Evolutionary conservation across 2,797 vertebrate species (phyloP), one percentile per base, ranked within the genome.

Genomic region (Artibeus jamaicensis): DNA sequence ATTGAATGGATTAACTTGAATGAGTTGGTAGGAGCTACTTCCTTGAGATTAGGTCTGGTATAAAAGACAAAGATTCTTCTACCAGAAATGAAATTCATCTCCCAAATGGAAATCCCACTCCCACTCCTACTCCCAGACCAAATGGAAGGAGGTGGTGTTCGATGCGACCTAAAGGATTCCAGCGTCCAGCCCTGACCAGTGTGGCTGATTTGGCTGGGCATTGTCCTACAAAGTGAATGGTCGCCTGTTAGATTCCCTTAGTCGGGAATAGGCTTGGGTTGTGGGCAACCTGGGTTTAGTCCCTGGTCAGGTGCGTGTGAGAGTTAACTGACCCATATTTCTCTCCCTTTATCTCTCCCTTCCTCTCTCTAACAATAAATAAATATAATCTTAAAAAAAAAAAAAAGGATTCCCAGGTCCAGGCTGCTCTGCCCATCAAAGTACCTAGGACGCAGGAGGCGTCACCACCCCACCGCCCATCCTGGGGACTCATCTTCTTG

Each of bases 11-110:
- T 90, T 90, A 74, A 88, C 46, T 92, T 70, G 15, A 93, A 26
- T 90, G 77, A 88, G 34, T 44, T 86, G 55, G 26, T 65, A 86
- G 24, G n/a, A 73, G 34, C 42, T 57, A 91, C 48, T 83, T 73
- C 79, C 71, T 86, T 77, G 65, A 57, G 16, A 26, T 55, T 37
- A 90, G 70, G 59, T 74, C 44, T 82, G 81, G n/a, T 62, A 59
- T 55, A 81, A 93, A 82, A 92, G 37, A 73, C 29, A 94, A 70
- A 92, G 62, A 73, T 85, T 57, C 34, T 94, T 84, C 87, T 57
- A 90, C 55, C 12, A 94, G n/a, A 59, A 87, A 93, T 62, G 67
- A 89, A 92, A 67, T 76, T 77, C 44, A 82, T n/a, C 32, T 86
- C 42, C 71, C 77, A 48, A 90, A 93, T 9, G 46, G 70, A 93